These are phyloP conservation scores for Ditula angustiorana DNA, from an alignment of 2,888 invertebrate genomes.

Conservation along the genomic window DNA sequence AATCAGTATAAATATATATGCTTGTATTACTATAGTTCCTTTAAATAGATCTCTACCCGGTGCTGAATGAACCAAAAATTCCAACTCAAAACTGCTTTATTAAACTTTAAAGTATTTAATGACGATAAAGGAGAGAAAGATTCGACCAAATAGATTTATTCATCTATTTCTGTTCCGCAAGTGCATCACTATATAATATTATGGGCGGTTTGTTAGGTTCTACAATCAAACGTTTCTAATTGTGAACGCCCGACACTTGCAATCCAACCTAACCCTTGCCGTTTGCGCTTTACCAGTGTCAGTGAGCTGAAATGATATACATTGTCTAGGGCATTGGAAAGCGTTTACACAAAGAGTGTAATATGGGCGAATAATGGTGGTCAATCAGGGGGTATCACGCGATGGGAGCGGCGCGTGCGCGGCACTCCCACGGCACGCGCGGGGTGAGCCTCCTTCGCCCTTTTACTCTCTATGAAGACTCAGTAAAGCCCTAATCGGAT, in stretches of 20 bases:
- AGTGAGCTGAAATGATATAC: conserved; percentile 43
- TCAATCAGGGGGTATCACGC: conserved; percentile 73
- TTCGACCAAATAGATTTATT: too few species aligned
- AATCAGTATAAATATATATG: too few species aligned
- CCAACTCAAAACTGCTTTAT: too few species aligned
- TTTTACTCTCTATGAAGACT: conserved; percentile 26
- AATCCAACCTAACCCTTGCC: not conserved
- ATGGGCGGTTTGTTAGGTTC: not conserved
- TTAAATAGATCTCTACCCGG: too few species aligned
- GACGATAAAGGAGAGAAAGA: too few species aligned
- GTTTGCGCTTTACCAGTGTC: conserved; percentile 9
- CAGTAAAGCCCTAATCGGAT: conserved; percentile 40
- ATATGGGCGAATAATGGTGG: conserved; percentile 41
- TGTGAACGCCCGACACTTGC: not conserved
- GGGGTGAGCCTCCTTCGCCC: conserved; percentile 55
- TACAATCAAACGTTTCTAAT: conserved; percentile 32
- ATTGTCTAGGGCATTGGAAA: conserved; percentile 54
- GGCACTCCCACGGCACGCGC: conserved; percentile 84
- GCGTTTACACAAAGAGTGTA: conserved; percentile 61
- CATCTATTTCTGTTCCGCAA: not conserved
- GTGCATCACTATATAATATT: too few species aligned
- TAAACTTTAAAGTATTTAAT: too few species aligned
- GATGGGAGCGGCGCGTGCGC: conserved; percentile 84
- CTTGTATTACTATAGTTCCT: too few species aligned
- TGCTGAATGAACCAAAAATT: too few species aligned